Evolutionary conservation across 2,888 invertebrate genomes (phyloP), one percentile per base, ranked within the genome.

Genomic region (Dusona sp.): DNA sequence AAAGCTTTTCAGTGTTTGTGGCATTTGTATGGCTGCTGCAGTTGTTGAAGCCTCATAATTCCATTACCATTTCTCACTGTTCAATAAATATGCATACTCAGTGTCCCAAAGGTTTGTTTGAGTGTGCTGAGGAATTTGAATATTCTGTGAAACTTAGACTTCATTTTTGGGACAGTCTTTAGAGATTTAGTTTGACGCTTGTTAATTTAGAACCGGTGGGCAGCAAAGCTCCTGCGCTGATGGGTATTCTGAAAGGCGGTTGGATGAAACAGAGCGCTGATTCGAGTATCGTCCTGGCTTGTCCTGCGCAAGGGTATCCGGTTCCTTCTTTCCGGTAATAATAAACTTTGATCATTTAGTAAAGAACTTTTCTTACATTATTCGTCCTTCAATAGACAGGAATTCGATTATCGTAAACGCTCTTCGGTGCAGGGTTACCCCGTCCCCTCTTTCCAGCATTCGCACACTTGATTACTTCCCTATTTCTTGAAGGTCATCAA

Each of bases 241-340:
- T 96, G n/a, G 96, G 96, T 89, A 96, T 96, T 90, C 96, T 96
- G 79, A 96, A 96, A 95, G 96, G 95, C 93, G 96, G 96, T 90
- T 96, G 96, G 94, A 97, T 96, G 94, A 96, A 96, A 93, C 95
- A 97, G 93, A 95, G 94, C 91, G 95, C 95, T 88, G 95, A 95
- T 89, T 96, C 96, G 92, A 95, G 96, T 92, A 96, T 97, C 93
- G 96, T 96, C 75, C 95, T 97, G 88, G 95, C 96, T 86, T 97
- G 97, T 95, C 96, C 96, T 92, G 96, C 96, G 83, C 96, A 97
- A 94, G 96, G 96, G 91, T 96, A 95, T 94, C 97, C 97, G 73
- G 96, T 97, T 92, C 97, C 97, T 91, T 90, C 93, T 74, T 94
- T 94, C 93, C 95, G 95, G 95, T 95, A 94, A 90, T 81, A 2